Evolutionary conservation across 2,888 invertebrate species (phyloP), one percentile per base, ranked within the genome.

Genomic region (Clitarchus hookeri): DNA sequence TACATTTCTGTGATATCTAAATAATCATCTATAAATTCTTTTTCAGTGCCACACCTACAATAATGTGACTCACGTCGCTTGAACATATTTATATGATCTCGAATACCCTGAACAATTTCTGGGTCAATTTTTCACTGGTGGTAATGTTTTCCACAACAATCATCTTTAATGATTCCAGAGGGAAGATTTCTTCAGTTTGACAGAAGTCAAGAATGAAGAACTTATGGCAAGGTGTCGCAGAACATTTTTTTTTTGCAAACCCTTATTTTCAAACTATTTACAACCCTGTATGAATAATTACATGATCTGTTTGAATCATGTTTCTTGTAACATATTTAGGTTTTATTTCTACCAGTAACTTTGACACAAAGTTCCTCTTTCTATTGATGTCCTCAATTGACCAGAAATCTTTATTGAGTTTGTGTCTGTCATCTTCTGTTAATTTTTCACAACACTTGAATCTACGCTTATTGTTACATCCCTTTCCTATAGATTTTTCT

Each of bases 31-130:
- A n/a, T 65, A 65, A 65, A 65, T 65, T 65, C 65, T n/a, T 65
- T 65, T 23, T 65, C 11, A 65, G 65, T 65, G 65, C 16, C 65
- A 65, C 2, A 65, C 19, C 65, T 65, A 65, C 65, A 23, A 65
- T 65, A 65, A 65, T 65, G 65, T 65, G 65, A 65, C 65, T 65
- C 65, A 8, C 8, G 65, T 65, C 65, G 65, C n/a, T 65, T 23
- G 16, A 65, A 65, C 65, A 65, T 65, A 65, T 65, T 65, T 65
- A 65, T 65, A 65, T 65, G 65, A 65, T 65, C 65, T 65, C 65
- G 65, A 65, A 65, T 65, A 65, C 65, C 65, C 65, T 65, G 65
- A 65, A 65, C 65, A 65, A 65, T 65, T 65, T 65, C 65, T 65
- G 65, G 23, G 65, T 19, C 65, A 65, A 65, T 65, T 23, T 65